phyloP scores from a whole-genome alignment of 92 coral and sea anemone species.

The Porites cylindrica region DNA sequence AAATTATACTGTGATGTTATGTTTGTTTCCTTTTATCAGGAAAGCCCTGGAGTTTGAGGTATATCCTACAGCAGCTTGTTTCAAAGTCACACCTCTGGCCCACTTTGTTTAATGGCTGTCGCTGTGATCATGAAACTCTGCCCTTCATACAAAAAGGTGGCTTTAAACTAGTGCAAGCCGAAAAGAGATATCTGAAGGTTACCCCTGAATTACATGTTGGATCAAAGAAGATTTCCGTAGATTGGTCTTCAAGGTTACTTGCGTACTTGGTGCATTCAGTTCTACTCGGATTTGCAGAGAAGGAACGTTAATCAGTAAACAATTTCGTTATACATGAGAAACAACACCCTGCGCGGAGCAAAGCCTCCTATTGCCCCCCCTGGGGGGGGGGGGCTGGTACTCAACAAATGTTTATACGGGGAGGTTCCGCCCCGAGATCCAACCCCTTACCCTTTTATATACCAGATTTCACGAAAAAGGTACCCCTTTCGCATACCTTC shows the following conservation, averaged over 20 bases:
- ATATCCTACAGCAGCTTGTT: conserved; percentile 11
- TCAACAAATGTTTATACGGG: too few species aligned
- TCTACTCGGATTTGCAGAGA: conserved; percentile 35
- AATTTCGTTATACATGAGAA: too few species aligned
- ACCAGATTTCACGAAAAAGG: too few species aligned
- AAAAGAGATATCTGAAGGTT: neutral
- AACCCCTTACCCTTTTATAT: too few species aligned
- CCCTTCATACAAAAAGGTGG: conserved; percentile 12
- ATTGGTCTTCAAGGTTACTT: neutral
- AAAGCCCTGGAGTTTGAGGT: conserved; percentile 26
- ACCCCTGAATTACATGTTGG: neutral
- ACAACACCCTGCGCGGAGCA: too few species aligned
- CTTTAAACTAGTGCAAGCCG: conserved; percentile 19
- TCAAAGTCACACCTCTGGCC: conserved; percentile 42
- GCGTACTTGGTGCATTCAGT: neutral
- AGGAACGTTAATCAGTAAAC: conserved; percentile 4
- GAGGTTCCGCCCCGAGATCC: too few species aligned
- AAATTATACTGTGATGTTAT: too few species aligned
- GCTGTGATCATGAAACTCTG: conserved; percentile 35
- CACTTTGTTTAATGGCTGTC: conserved; percentile 26
- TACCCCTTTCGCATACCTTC: too few species aligned
- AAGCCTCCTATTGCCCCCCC: too few species aligned
- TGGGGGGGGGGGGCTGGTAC: too few species aligned
- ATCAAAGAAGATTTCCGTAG: neutral
- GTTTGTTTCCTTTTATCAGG: neutral